phyloP scores from a whole-genome alignment of 2,797 vertebrate species.

The Manis pentadactyla region DNA sequence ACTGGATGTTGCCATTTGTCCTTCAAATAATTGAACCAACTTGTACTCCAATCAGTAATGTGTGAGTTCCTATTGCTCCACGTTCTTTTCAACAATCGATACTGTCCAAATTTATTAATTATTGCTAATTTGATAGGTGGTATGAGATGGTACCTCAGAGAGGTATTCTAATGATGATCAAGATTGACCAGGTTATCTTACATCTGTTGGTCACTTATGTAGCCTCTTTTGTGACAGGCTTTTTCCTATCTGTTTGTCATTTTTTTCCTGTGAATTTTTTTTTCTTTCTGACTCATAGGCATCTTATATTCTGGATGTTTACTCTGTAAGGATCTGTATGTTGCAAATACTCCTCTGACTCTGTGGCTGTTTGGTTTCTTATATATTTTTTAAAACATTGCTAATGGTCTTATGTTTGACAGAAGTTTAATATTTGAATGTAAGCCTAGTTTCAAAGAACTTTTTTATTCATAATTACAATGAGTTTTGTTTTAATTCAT shows the following conservation, averaged over 20 bases:
- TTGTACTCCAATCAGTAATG: neutral
- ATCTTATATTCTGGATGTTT: neutral
- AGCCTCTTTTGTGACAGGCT: slow-evolving; percentile 15
- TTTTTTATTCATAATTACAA: neutral
- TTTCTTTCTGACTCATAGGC: neutral
- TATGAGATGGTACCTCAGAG: neutral
- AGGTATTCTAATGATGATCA: neutral
- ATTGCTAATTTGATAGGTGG: neutral
- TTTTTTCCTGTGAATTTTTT: neutral
- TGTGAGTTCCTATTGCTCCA: neutral
- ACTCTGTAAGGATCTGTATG: neutral
- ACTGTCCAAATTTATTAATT: neutral
- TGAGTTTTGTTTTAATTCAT: slow-evolving; percentile 15
- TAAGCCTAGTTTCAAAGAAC: neutral
- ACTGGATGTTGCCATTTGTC: neutral
- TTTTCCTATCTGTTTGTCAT: neutral
- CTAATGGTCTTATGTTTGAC: neutral
- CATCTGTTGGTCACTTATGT: neutral
- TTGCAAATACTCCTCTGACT: neutral
- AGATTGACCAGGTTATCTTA: neutral
- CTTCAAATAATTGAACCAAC: neutral
- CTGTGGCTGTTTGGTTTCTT: neutral
- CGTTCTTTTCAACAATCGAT: neutral
- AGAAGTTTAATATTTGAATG: neutral
- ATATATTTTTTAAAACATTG: neutral